Evolutionary conservation across 1,140 invertebrate species (phyloP).

Genomic region (Drosophila suzukii): DNA sequence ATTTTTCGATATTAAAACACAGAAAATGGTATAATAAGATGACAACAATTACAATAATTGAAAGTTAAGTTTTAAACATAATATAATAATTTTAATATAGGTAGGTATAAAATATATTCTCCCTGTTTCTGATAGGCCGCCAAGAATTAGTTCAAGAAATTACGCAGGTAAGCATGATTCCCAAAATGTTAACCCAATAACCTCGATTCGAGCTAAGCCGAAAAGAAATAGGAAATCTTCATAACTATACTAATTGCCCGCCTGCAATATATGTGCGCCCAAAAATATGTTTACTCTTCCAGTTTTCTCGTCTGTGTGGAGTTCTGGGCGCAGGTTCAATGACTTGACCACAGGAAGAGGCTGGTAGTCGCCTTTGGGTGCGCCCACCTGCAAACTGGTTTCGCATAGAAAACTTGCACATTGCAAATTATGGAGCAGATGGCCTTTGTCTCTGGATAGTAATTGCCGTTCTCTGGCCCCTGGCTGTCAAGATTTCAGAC

Average conservation of each 20-base stretch:
- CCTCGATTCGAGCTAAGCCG: slow-evolving; percentile 38
- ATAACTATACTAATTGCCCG: slow-evolving; percentile 56
- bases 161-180: neutral
- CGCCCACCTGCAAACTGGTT: slow-evolving; percentile 60
- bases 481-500: slow-evolving; percentile 46
- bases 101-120: too few relatives aligned
- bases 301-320: slow-evolving; percentile 38
- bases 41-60: too few relatives aligned
- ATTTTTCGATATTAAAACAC: too few relatives aligned
- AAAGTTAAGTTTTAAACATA: too few relatives aligned
- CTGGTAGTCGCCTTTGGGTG: slow-evolving; percentile 5
- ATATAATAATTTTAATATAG: too few relatives aligned
- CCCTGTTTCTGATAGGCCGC: neutral
- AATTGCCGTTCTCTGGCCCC: slow-evolving; percentile 40
- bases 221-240: slow-evolving; percentile 55
- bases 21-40: too few relatives aligned
- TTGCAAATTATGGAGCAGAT: slow-evolving; percentile 29
- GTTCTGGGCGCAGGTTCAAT: slow-evolving; percentile 60
- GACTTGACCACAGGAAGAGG: slow-evolving; percentile 69
- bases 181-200: slow-evolving; percentile 55
- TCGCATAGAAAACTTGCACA: slow-evolving; percentile 39
- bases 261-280: slow-evolving; percentile 21
- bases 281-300: slow-evolving; percentile 42
- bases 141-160: neutral
- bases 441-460: slow-evolving; percentile 58